Percentiles rank a stretch among this genome's conserved stretches.
Conservation (phyloP, 2,888 invertebrate species). For the Matsumyia berberina region DNA sequence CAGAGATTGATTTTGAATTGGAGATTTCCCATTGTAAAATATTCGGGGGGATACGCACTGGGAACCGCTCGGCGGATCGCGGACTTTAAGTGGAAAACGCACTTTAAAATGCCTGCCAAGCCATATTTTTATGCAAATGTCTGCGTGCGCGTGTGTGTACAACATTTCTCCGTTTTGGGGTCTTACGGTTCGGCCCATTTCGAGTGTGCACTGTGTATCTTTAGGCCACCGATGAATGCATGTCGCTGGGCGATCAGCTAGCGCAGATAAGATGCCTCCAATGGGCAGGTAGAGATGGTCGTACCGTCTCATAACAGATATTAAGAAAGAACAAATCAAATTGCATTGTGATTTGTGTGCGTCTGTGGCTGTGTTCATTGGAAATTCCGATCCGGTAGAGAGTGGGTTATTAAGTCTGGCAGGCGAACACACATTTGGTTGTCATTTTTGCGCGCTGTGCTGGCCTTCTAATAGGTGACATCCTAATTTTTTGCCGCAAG, state of each 20-base stretch:
- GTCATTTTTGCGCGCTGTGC: constrained; percentile 49
- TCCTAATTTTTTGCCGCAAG: constrained; percentile 66
- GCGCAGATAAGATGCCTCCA: constrained; percentile 49
- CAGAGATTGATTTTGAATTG: constrained; percentile 75
- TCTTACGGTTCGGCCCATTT: constrained; percentile 70
- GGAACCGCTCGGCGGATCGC: constrained; percentile 50
- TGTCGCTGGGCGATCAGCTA: constrained; percentile 61
- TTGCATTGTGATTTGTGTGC: constrained; percentile 51
- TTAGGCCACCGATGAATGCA: constrained; percentile 53
- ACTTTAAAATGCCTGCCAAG: constrained; percentile 75
- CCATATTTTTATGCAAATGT: constrained; percentile 77
- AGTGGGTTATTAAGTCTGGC: constrained; percentile 53
- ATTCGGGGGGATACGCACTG: constrained; percentile 70
- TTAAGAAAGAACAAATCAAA: constrained; percentile 67
- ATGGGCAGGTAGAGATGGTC: constrained; percentile 3
- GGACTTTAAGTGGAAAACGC: constrained; percentile 75
- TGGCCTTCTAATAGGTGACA: constrained; percentile 71
- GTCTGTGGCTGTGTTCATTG: constrained; percentile 11
- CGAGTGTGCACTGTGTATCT: constrained; percentile 57
- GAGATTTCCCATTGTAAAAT: constrained; percentile 75
- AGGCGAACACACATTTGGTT: constrained; percentile 39
- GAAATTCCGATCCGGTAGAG: constrained; percentile 32
- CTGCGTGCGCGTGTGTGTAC: constrained; percentile 49
- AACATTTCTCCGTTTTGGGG: constrained; percentile 56
- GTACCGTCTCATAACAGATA: constrained; percentile 37